These are phyloP conservation scores for Drosophila persimilis DNA, from an alignment of 1,140 invertebrate species.

Conservation along the genomic window DNA sequence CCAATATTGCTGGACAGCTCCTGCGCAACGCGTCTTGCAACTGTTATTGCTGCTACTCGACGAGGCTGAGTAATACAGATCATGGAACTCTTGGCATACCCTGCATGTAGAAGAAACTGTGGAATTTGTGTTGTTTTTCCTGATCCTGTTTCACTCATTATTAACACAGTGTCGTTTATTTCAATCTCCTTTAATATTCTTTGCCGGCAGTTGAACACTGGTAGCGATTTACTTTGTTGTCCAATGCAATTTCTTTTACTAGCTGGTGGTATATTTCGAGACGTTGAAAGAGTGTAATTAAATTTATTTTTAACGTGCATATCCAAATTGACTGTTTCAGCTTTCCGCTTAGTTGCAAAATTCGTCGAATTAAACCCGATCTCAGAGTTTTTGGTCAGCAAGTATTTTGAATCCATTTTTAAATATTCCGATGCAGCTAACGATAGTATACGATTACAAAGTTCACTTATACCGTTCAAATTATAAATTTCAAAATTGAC, in stretches of 20 bases:
- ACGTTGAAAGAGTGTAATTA: no score
- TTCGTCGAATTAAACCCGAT: no score
- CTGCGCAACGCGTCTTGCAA: constrained; percentile 93
- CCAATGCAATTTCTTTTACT: constrained; percentile 42
- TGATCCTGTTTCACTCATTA: constrained; percentile 95
- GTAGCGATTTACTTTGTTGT: constrained; percentile 62
- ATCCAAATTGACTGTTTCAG: no score
- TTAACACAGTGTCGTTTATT: constrained; percentile 86
- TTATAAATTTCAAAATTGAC: no score
- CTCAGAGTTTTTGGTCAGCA: no score
- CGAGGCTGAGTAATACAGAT: constrained; percentile 95
- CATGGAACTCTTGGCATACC: constrained; percentile 85
- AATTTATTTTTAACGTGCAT: no score
- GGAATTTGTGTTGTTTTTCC: constrained; percentile 97
- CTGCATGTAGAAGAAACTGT: constrained; percentile 88
- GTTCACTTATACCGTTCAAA: no score
- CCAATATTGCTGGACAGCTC: constrained; percentile 89
- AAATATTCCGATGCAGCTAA: no score
- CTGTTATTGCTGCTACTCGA: constrained; percentile 95
- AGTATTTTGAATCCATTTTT: no score
- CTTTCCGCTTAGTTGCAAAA: no score
- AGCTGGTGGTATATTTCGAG: background rate
- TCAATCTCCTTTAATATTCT: constrained; percentile 66
- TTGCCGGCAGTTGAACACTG: constrained; percentile 64
- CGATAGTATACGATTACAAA: no score